Percentiles rank a stretch among this genome's conserved stretches.
These are phyloP conservation scores for Drosophila subquinaria DNA, from an alignment of 2,888 invertebrate genomes.

Conservation along the genomic window DNA sequence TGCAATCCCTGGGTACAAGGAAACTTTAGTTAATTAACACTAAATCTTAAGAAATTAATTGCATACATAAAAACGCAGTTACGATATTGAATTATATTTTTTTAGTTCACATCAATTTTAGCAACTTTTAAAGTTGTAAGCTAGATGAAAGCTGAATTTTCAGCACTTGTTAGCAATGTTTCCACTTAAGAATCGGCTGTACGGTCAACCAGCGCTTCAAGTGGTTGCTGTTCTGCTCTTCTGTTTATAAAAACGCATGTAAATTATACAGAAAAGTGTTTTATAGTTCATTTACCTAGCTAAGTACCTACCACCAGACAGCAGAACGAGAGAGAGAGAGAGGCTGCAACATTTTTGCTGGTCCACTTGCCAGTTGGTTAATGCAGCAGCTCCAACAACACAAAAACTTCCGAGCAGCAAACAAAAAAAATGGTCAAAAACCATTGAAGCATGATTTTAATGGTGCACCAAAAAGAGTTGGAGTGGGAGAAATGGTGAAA, in stretches of 20 bases:
- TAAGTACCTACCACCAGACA: conserved; percentile 33
- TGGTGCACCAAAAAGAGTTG: conserved; percentile 50
- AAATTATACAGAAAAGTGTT: conserved; percentile 71
- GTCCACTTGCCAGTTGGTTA: conserved; percentile 50
- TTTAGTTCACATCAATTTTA: neutral
- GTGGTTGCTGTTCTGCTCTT: conserved; percentile 44
- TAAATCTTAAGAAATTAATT: neutral
- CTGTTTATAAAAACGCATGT: conserved; percentile 46
- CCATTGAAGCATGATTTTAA: conserved; percentile 77
- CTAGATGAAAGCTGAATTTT: neutral
- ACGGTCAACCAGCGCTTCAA: conserved; percentile 41
- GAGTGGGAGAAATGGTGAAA: neutral
- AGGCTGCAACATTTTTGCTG: conserved; percentile 41
- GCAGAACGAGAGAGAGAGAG: neutral
- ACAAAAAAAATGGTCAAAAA: conserved; percentile 72
- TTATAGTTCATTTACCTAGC: conserved; percentile 76
- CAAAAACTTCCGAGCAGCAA: conserved; percentile 62
- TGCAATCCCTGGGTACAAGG: neutral
- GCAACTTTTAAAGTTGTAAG: neutral
- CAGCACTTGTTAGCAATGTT: conserved; percentile 10
- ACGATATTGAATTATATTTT: neutral
- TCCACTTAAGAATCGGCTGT: conserved; percentile 12
- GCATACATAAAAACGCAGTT: neutral
- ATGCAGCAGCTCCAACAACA: conserved; percentile 40
- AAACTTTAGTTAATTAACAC: neutral